phyloP scores from a whole-genome alignment of 2,797 vertebrate genomes.

The Oceanodroma leucorhoa region DNA sequence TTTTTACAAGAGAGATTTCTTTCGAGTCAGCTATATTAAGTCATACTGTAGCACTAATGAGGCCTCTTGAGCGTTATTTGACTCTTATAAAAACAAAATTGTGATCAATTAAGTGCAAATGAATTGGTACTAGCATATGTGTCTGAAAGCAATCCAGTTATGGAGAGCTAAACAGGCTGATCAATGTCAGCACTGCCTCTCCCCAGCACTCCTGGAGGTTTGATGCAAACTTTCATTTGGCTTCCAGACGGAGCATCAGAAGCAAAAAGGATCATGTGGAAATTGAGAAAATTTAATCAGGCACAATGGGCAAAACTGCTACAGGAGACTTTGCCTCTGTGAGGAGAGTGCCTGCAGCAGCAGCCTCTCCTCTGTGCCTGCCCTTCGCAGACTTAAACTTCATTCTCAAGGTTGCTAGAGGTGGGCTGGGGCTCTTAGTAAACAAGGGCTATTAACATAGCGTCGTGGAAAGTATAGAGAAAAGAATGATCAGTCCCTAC shows the following conservation, averaged over 20 bases:
- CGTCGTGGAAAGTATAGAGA: background rate
- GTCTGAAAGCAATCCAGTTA: constrained; percentile 30
- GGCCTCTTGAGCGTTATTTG: constrained; percentile 49
- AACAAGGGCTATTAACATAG: background rate
- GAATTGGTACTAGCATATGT: constrained; percentile 22
- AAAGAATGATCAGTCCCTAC: background rate
- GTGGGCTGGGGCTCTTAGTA: background rate
- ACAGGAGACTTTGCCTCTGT: background rate
- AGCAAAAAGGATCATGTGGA: background rate
- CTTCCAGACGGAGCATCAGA: constrained; percentile 8
- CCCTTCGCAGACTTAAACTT: background rate
- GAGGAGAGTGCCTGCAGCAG: background rate
- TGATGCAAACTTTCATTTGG: background rate
- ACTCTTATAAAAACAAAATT: constrained; percentile 36
- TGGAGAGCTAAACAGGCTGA: background rate
- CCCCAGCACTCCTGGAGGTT: background rate
- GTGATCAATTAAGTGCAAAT: constrained; percentile 57
- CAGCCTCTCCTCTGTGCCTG: background rate
- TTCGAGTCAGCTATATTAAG: background rate
- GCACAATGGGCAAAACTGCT: background rate
- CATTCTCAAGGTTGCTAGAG: background rate
- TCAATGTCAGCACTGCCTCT: background rate
- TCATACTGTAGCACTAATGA: constrained; percentile 46
- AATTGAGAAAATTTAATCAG: background rate
- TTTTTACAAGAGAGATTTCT: background rate